These are phyloP conservation scores for Chromis chromis DNA, from an alignment of 2,797 vertebrate species.

Conservation along the genomic window DNA sequence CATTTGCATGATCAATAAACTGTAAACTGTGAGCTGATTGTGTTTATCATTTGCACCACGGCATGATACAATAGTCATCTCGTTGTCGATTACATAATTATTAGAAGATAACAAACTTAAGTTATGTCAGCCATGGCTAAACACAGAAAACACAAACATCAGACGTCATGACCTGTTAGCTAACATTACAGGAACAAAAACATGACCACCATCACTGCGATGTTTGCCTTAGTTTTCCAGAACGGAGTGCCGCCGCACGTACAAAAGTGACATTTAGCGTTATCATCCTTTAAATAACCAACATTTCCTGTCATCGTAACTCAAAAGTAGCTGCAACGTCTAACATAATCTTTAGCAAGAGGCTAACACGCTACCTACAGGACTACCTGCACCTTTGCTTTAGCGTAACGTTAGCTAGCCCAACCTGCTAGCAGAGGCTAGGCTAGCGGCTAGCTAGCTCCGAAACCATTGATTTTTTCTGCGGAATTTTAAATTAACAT, in stretches of 20 bases:
- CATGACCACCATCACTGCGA: conserved; percentile 37
- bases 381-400: conserved; percentile 66
- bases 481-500: conserved; percentile 51
- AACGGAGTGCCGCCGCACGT: background rate
- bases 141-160: conserved; percentile 52
- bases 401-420: conserved; percentile 60
- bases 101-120: background rate
- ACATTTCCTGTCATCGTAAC: background rate
- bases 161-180: conserved; percentile 67
- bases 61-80: background rate
- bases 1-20: conserved; percentile 1
- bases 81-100: too few species aligned
- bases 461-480: conserved; percentile 53
- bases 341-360: conserved; percentile 9
- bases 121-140: conserved; percentile 11
- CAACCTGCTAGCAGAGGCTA: conserved; percentile 57
- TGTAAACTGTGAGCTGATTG: background rate
- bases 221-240: conserved; percentile 8
- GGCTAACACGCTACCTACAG: conserved; percentile 52
- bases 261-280: background rate
- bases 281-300: background rate
- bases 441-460: conserved; percentile 68
- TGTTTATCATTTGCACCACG: background rate
- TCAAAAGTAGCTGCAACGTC: background rate
- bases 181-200: conserved; percentile 61